Evolutionary conservation across 2,113 vertebrate species (phyloP), one percentile per base, ranked within the genome.

Genomic region (Tetraodon nigroviridis): DNA sequence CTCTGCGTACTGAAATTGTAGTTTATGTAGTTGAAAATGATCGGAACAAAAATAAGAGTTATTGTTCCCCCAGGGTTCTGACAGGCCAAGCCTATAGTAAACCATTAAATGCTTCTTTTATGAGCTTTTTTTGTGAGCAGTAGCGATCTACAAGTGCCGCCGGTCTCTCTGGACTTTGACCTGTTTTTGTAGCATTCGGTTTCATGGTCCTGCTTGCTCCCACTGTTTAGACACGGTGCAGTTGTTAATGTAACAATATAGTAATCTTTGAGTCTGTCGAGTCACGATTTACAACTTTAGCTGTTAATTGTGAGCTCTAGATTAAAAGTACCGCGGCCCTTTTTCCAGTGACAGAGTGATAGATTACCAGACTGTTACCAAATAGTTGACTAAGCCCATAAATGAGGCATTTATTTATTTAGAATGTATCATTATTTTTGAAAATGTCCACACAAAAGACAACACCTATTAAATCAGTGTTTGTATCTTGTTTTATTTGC

Each of bases 131-230:
- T 62, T 79, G 71, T 73, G 52, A 56, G 61, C 58, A 58, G 59
- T 42, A 52, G 69, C 40, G 49, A 49, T 27, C 48, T 48, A 74
- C 49, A 47, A 51, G 64, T 46, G 44, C 75, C 54, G 19, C 37
- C 19, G 69, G 71, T 71, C 55, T 64, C 24, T 47, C 50, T 74
- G 74, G 76, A 83, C 80, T 79, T 82, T 84, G 81, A 73, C 68
- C 61, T 58, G 55, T 48, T 66, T 40, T 44, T 64, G 22, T 24
- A 66, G 65, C 51, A 32, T 79, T 66, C 64, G 61, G 29, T 58
- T 56, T 74, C 58, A 51, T 64, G 65, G 45, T 53, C 52, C 68
- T 70, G 58, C 61, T 53, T 60, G 56, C 51, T 50, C 12, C 55
- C 27, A 48, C 24, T 55, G 57, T 79, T 49, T 66, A 37, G 65